These are phyloP conservation scores for Vombatus ursinus DNA, from an alignment of 2,113 vertebrate species.

Conservation along the genomic window DNA sequence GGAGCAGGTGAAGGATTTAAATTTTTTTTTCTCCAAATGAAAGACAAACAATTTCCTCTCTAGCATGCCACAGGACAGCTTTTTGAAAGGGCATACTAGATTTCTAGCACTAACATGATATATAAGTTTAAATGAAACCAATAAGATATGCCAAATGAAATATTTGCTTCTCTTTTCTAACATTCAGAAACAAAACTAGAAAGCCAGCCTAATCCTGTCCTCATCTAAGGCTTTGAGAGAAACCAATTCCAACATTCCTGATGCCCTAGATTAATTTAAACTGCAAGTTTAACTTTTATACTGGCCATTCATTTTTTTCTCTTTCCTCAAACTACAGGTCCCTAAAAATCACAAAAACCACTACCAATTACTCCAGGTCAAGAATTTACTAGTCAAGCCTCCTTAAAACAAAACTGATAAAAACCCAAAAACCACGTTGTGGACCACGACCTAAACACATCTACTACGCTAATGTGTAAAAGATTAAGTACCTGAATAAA, in stretches of 20 bases:
- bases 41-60: conserved; percentile 17
- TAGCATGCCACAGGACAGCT: background rate
- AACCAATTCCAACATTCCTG: conserved; percentile 25
- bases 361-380: conserved; percentile 39
- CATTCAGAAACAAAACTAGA: conserved; percentile 34
- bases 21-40: conserved; percentile 4
- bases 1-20: conserved; percentile 38
- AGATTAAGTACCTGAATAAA: conserved; percentile 61
- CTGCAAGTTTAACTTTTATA: conserved; percentile 52
- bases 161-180: background rate
- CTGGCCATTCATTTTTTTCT: conserved; percentile 41
- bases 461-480: background rate
- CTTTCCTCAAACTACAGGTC: background rate
- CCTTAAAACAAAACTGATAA: conserved; percentile 21
- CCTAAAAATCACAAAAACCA: conserved; percentile 30
- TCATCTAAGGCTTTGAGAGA: conserved; percentile 37
- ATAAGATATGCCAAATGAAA: conserved; percentile 15
- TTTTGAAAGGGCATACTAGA: background rate
- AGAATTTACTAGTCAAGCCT: conserved; percentile 37
- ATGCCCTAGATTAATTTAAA: conserved; percentile 43
- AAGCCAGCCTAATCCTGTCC: conserved; percentile 5
- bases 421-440: background rate
- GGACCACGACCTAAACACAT: background rate
- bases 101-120: background rate
- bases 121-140: background rate